Conservation (phyloP, 2,797 vertebrate genomes). For the Smutsia temminckii region DNA sequence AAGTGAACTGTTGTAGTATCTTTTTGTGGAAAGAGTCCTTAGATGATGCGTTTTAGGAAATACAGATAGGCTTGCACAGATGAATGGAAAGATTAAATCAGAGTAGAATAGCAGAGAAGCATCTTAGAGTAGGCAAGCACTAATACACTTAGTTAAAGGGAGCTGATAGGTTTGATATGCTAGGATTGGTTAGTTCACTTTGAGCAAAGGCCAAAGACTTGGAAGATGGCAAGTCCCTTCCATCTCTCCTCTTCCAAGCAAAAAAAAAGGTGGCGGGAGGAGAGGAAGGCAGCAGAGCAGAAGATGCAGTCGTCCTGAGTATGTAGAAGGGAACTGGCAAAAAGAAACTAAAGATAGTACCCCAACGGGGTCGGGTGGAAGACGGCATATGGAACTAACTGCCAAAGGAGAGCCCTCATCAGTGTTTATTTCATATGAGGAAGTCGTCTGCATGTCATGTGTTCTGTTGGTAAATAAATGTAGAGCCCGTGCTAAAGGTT, state of each 20-base stretch:
- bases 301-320: not conserved
- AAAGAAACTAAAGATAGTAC: not conserved
- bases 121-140: not conserved
- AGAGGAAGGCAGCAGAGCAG: not conserved
- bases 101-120: not conserved
- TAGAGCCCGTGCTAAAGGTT: not conserved
- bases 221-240: not conserved
- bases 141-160: not conserved
- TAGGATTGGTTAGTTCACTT: not conserved
- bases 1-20: not conserved
- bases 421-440: not conserved
- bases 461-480: not conserved
- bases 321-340: not conserved
- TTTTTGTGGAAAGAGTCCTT: not conserved
- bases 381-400: not conserved
- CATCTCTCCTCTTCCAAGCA: too few species aligned
- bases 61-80: not conserved
- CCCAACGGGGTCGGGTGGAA: not conserved
- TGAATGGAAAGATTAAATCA: not conserved
- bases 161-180: not conserved
- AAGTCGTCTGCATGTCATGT: not conserved
- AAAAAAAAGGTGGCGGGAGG: not conserved
- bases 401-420: not conserved
- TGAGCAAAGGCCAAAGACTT: not conserved
- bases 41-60: not conserved